Percentiles rank a stretch among this genome's conserved stretches.
Conservation (phyloP, 2,113 vertebrate genomes). For the Engraulis encrasicolus region DNA sequence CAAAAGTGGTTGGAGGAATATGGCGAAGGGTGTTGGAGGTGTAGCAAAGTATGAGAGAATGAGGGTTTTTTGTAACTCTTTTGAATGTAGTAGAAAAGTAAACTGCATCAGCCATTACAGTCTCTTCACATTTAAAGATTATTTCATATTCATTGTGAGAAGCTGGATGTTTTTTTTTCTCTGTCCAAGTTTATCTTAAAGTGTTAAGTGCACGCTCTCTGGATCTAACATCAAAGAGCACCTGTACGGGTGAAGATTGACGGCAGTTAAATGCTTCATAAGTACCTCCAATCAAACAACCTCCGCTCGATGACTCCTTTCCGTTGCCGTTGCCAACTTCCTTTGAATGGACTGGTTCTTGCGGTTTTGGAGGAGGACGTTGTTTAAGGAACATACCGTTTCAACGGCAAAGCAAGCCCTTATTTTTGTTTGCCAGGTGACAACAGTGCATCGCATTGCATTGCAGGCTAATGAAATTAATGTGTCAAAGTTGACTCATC, state of each 20-base stretch:
- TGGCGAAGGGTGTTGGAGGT: conserved; percentile 38
- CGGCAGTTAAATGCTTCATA: conserved; percentile 10
- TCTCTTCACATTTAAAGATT: too few relatives aligned
- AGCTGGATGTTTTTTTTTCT: too few relatives aligned
- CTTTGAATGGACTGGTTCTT: background rate
- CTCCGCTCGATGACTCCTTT: background rate
- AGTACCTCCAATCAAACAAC: background rate
- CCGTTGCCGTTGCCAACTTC: background rate
- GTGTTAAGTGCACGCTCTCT: too few relatives aligned
- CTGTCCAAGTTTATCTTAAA: too few relatives aligned
- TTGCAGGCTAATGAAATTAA: conserved; percentile 27
- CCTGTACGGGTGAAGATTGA: background rate
- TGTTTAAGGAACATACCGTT: background rate
- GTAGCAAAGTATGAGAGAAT: conserved; percentile 67
- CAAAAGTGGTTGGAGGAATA: conserved; percentile 54
- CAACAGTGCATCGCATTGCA: conserved; percentile 15
- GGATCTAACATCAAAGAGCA: background rate
- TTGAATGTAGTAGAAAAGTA: too few relatives aligned
- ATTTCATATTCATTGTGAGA: too few relatives aligned
- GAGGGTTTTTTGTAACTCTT: too few relatives aligned
- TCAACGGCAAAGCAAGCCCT: background rate
- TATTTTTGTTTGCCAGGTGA: conserved; percentile 4
- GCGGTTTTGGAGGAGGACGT: background rate
- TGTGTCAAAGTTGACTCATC: conserved; percentile 28
- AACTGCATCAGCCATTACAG: too few relatives aligned